Conservation (phyloP, 2,797 vertebrate genomes). For the Parauchenoglanis punctatus region DNA sequence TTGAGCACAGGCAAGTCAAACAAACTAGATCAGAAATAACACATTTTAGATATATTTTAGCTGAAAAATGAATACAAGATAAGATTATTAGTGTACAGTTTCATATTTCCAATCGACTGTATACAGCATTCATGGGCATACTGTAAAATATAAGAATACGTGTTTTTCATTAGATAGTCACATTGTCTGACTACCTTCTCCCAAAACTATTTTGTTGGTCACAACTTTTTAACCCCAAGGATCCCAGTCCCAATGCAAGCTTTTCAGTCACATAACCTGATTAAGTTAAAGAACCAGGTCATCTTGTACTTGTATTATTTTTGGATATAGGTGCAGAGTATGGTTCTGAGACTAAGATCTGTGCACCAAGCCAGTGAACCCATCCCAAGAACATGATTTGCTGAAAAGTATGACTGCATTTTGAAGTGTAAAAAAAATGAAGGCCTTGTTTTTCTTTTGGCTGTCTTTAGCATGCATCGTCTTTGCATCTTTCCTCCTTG, state of each 20-base stretch:
- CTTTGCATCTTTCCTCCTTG: not conserved
- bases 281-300: not conserved
- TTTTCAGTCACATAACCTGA: not conserved
- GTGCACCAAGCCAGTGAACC: not conserved
- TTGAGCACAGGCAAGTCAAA: not conserved
- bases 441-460: no score
- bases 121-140: not conserved
- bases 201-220: not conserved
- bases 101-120: not conserved
- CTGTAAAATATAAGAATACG: not conserved
- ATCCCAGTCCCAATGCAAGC: not conserved
- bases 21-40: not conserved
- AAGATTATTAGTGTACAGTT: not conserved
- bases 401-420: not conserved
- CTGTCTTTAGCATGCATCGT: conserved; percentile 28
- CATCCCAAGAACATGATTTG: not conserved
- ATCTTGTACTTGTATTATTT: not conserved
- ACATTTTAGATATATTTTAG: not conserved
- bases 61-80: not conserved
- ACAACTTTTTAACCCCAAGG: not conserved
- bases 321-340: not conserved
- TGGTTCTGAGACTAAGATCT: not conserved
- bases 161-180: not conserved
- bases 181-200: not conserved
- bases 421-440: not conserved